Base-by-base conservation (phyloP, 2,888 invertebrate genomes). In the Stenoptilia bipunctidactyla region DNA sequence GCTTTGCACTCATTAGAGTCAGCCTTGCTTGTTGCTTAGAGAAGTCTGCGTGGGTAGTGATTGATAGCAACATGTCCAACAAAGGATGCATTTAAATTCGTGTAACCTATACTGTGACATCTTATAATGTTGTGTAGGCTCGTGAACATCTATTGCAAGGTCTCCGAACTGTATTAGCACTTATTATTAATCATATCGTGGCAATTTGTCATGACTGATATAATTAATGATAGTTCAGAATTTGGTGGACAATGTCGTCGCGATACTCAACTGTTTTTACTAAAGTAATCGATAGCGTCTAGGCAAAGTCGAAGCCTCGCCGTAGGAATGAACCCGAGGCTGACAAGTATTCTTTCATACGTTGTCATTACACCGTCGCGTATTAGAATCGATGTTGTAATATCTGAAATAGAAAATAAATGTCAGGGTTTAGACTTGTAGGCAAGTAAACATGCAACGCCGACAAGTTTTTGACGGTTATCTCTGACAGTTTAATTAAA, bases 221-320 rank as follows among this genome's bases (percentile, higher is more conserved):
- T 14, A 4, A 9, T 13, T 20, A 13, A 34, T 9, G 12, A 20
- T 34, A 36, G 36, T 13, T 39, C 27, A 27, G 39, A 40, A 40
- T 46, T 45, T 48, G 39, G 47, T 45, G 44, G 30, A 30, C 30
- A 9, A n/a, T 20, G 3, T 20, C 8, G 30, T 10, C 3, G 30
- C 4, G 2, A 34, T 34, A 72, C 79, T 75, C 67, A 79, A 83
- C 91, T 89, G 71, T 87, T 89, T 72, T 87, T 88, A 51, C 90
- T 89, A 51, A 91, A 87, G 63, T 88, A 86, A 60, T 87, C 87
- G 46, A 90, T 85, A 44, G 89, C 87, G 54, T 91, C 90, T 42
- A 91, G 74, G 40, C 89, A 85, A 12, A 89, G 77, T 43, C 88
- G 87, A 25, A 91, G 70, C 52, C 89, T 85, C 41, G 87, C 77